Evolutionary conservation across 2,888 invertebrate species (phyloP), one percentile per base, ranked within the genome.

Genomic region (Epirrhoe tristata): DNA sequence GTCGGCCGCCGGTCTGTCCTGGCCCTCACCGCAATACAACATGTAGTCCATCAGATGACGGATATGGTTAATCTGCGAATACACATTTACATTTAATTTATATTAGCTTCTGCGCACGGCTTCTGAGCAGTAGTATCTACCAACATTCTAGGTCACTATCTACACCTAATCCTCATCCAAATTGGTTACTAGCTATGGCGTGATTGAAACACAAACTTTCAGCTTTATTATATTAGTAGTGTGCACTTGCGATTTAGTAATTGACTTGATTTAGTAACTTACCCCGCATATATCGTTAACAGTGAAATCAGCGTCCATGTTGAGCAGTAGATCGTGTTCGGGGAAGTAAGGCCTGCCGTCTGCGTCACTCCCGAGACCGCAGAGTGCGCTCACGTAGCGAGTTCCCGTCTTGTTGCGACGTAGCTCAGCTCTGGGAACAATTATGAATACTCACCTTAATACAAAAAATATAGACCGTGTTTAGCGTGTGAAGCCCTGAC

Each of bases 251-350:
- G n/a, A 24, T 24, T 12, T 12, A 12, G 39, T 2, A 43, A 3
- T 12, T 12, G 7, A 83, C 89, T 86, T 12, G 7, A 83, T 89
- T 86, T 3, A 12, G 39, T 3, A 43, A 3, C 89, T 86, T 75
- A 96, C 96, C 79, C 88, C 82, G 58, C 95, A 92, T 36, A 97
- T 90, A 77, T 97, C 97, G 1, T 95, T 94, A 3, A 95, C 93
- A 59, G 89, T 85, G 58, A 98, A 93, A 63, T 96, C 95, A 0
- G 96, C 95, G 85, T 98, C 98, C 82, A 98, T 96, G 60, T 94
- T 88, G 7, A 98, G 85, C 58, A 97, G 95, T 78, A 98, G 94
- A 85, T 99, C 99, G 85, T 98, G 98, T 74, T 98, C 97, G 7
- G 96, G 96, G 86, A 96, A 96, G 61, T 96, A 88, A 0, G 98